These are phyloP conservation scores for Stomatorhinus ivindoensis DNA, from an alignment of 2,113 vertebrate species.

Conservation along the genomic window DNA sequence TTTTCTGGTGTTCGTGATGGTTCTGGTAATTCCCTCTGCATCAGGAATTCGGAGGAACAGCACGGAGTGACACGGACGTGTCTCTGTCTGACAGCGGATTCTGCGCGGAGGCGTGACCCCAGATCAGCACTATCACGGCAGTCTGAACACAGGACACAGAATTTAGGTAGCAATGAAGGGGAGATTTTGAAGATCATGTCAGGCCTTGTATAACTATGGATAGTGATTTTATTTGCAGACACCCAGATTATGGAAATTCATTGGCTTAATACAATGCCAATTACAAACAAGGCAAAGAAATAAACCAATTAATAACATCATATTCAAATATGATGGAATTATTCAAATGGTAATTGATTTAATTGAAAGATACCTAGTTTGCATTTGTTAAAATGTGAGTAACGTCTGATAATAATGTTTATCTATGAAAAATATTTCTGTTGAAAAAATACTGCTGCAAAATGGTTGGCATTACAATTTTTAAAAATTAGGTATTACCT, in stretches of 20 bases:
- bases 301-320: background rate
- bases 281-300: background rate
- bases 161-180: background rate
- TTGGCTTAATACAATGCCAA: background rate
- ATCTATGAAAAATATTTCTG: background rate
- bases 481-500: slow-evolving; percentile 16
- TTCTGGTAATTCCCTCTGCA: background rate
- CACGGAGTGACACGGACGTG: background rate
- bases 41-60: background rate
- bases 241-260: background rate
- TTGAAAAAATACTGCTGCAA: slow-evolving; percentile 29
- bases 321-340: background rate
- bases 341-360: background rate
- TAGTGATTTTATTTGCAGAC: background rate
- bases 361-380: background rate
- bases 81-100: background rate
- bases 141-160: background rate
- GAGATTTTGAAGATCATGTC: background rate
- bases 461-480: slow-evolving; percentile 46
- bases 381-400: background rate
- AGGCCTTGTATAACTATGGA: background rate
- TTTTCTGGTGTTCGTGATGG: background rate
- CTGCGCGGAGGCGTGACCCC: background rate
- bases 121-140: background rate
- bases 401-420: background rate